These are phyloP conservation scores for Engystomops pustulosus DNA, from an alignment of 2,113 vertebrate species.

Conservation along the genomic window DNA sequence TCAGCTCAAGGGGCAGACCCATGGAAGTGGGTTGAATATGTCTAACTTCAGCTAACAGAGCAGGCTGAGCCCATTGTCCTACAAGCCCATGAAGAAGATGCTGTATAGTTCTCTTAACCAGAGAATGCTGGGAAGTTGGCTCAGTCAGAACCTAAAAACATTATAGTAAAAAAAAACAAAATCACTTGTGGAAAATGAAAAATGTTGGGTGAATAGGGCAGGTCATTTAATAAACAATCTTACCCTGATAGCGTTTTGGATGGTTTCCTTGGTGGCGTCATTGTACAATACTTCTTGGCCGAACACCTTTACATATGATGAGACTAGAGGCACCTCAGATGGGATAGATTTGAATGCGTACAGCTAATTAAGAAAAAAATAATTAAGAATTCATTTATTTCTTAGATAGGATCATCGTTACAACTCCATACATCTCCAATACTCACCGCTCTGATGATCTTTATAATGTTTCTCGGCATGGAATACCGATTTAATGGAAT, in stretches of 20 bases:
- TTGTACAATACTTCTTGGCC: conserved; percentile 80
- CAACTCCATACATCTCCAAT: too few species aligned
- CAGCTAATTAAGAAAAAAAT: conserved; percentile 66
- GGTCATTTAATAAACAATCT: background rate
- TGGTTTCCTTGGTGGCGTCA: conserved; percentile 72
- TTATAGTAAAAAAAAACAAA: conserved; percentile 2
- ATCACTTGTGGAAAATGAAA: background rate
- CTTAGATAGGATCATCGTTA: background rate
- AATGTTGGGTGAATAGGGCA: background rate
- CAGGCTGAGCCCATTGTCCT: conserved; percentile 67
- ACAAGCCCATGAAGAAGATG: conserved; percentile 66
- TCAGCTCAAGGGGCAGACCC: conserved; percentile 78
- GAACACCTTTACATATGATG: conserved; percentile 75
- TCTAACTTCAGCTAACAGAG: conserved; percentile 73
- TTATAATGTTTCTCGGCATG: conserved; percentile 76
- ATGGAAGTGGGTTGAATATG: conserved; percentile 74
- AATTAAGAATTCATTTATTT: background rate
- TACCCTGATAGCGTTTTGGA: conserved; percentile 76
- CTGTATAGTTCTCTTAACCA: conserved; percentile 56
- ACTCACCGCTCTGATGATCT: conserved; percentile 78
- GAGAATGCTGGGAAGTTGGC: conserved; percentile 15
- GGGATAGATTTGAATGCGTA: conserved; percentile 74
- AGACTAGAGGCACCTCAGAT: conserved; percentile 69
- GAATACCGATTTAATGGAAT: conserved; percentile 65
- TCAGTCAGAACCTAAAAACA: conserved; percentile 63